A percentile compares a stretch with the other conserved stretches of the same genome.
These are phyloP conservation scores for Phrynosoma blainvillii DNA, from an alignment of 2,113 vertebrate genomes.

Conservation along the genomic window DNA sequence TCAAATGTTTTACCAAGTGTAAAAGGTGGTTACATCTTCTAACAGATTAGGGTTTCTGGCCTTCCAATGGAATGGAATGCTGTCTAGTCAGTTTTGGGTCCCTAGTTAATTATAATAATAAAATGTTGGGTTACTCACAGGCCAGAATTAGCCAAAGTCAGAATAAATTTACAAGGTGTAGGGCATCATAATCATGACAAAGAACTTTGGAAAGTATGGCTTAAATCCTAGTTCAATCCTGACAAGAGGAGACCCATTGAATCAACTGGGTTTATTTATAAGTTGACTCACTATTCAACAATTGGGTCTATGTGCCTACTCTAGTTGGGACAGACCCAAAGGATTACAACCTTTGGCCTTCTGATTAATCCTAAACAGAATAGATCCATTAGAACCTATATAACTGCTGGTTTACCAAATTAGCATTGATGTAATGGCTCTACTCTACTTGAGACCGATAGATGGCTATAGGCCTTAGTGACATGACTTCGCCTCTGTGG, in stretches of 20 bases:
- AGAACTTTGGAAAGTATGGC: background rate
- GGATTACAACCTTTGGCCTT: too few species aligned
- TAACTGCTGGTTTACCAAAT: too few species aligned
- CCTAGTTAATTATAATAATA: slow-evolving; percentile 22
- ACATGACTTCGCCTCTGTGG: background rate
- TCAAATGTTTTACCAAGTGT: background rate
- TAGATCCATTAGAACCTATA: too few species aligned
- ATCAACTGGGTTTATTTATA: too few species aligned
- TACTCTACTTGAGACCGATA: too few species aligned
- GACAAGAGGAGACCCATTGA: background rate
- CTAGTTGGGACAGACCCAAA: too few species aligned
- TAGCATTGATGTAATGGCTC: too few species aligned
- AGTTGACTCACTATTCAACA: too few species aligned
- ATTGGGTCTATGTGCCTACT: too few species aligned
- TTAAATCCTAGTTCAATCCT: too few species aligned
- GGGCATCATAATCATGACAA: background rate
- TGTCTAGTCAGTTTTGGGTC: slow-evolving; percentile 37
- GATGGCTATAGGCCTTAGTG: too few species aligned
- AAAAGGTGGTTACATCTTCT: background rate
- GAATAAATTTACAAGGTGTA: accelerated
- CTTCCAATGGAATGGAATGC: slow-evolving; percentile 55
- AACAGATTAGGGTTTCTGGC: background rate
- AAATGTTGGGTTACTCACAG: background rate
- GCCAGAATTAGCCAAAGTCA: accelerated
- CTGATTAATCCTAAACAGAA: too few species aligned